phyloP scores from a whole-genome alignment of 2,113 vertebrate species.

The Thunnus maccoyii region DNA sequence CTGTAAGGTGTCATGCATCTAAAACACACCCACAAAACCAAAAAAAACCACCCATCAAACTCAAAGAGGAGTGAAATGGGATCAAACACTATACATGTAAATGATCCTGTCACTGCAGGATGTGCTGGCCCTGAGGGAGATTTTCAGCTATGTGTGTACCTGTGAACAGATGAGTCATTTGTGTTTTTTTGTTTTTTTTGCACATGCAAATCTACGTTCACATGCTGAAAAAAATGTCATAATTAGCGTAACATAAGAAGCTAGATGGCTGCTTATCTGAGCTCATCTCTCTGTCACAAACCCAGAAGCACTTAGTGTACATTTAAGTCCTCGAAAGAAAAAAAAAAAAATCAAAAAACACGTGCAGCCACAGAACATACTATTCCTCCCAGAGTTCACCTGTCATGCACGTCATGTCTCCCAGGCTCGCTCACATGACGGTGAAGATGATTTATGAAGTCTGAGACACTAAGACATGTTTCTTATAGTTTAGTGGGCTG shows the following conservation, averaged over 20 bases:
- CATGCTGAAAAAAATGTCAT: background rate
- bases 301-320: background rate
- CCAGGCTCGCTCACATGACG: background rate
- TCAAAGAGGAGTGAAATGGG: background rate
- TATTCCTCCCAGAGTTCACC: slow-evolving; percentile 26
- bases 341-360: background rate
- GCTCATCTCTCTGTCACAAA: background rate
- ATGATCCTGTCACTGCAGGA: slow-evolving; percentile 1
- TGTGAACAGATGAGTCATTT: background rate
- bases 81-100: background rate
- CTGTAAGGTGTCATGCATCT: background rate
- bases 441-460: slow-evolving; percentile 3
- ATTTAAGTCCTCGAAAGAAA: slow-evolving; percentile 6
- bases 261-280: background rate
- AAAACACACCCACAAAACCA: background rate
- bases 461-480: background rate
- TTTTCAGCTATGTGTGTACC: background rate
- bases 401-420: background rate
- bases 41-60: background rate
- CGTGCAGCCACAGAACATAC: background rate
- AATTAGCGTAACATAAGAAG: background rate
- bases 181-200: background rate
- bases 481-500: background rate
- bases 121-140: background rate
- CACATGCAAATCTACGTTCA: background rate